Evolutionary conservation across 2,888 invertebrate genomes (phyloP), one percentile per base, ranked within the genome.

Genomic region (Opisthograptis luteolata): DNA sequence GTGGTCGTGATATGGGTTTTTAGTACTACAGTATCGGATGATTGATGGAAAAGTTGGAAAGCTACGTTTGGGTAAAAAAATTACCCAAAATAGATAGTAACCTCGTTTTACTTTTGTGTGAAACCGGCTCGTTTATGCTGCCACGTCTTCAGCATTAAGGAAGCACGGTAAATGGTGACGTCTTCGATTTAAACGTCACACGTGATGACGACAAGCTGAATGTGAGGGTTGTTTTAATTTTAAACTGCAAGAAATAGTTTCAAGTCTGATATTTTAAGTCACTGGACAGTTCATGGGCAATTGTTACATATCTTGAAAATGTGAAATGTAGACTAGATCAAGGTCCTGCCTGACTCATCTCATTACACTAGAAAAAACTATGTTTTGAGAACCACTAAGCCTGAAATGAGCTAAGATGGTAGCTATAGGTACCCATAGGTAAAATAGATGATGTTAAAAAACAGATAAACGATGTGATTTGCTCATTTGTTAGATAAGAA

Each of bases 401-500:
- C 22, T 40, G n/a, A 15, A 30, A 41, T 22, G 22, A 34, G 30
- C 2, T 9, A 30, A 30, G 22, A 28, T 40, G 20, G 24, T 13
- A 14, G 6, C 15, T 24, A 13, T 12, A 25, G 12, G 12, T 13
- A 14, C n/a, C 15, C 28, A 13, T 12, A 25, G 12, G 12, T 25
- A 10, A 17, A 34, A 47, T 30, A 46, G 28, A 32, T 51, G 32
- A 22, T 40, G 42, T 36, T 45, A 42, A 55, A 40, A 54, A 48
- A 17, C 5, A n/a, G n/a, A 56, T 54, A 31, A 2, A 35, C 7
- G 24, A 41, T 44, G 48, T 46, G 48, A 53, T 48, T 41, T 41
- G 32, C 59, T 57, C 50, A 53, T 48, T 41, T 41, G 32, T 61
- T 57, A 82, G 76, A 72, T 82, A 84, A 80, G 68, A 65, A 58